Evolutionary conservation across 1,140 invertebrate genomes (phyloP).

Genomic region (Chrysopa pallens): DNA sequence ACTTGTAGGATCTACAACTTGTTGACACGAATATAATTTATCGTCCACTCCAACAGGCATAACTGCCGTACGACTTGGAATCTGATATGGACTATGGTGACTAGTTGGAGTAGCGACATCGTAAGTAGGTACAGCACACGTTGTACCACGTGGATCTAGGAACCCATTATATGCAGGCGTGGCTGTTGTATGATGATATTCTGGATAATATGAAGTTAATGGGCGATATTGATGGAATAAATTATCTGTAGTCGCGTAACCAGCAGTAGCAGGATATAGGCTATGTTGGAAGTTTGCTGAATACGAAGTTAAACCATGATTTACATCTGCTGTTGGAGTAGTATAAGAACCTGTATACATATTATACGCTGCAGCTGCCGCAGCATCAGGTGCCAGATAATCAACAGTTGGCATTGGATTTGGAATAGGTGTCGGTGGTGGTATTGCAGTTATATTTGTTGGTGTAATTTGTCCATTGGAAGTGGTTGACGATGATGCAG

Average conservation of each 20-base stretch:
- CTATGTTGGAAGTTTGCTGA: constrained; percentile 51
- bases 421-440: constrained; percentile 17
- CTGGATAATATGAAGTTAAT: constrained; percentile 52
- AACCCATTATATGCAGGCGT: constrained; percentile 58
- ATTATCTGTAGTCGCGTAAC: constrained; percentile 56
- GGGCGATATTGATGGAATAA: constrained; percentile 74
- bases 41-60: constrained; percentile 28
- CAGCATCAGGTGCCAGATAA: constrained; percentile 44
- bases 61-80: constrained; percentile 21
- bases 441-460: constrained; percentile 10
- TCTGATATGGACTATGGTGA: constrained; percentile 28
- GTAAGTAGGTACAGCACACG: constrained; percentile 26
- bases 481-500: constrained; percentile 22
- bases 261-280: constrained; percentile 41
- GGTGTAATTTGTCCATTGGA: constrained; percentile 17
- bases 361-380: constrained; percentile 57
- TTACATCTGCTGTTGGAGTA: constrained; percentile 40
- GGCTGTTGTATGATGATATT: constrained; percentile 47
- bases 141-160: constrained; percentile 33
- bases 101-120: constrained; percentile 29
- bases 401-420: constrained; percentile 33
- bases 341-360: constrained; percentile 69
- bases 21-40: constrained; percentile 42
- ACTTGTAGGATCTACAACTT: constrained; percentile 25
- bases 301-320: constrained; percentile 43